Conservation (phyloP, 2,888 invertebrate genomes). For the Ametastegia equiseti region DNA sequence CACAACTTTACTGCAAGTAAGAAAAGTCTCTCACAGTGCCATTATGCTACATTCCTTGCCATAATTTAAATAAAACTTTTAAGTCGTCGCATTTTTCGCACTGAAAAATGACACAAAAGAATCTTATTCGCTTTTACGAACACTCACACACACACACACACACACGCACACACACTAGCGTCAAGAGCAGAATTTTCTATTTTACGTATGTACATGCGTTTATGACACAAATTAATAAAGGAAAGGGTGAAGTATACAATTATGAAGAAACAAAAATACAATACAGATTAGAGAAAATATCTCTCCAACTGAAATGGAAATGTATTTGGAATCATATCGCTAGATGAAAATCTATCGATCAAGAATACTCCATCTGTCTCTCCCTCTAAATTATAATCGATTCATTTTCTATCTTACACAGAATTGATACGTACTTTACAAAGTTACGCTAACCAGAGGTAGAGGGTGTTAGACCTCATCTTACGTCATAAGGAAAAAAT, state of each 20-base stretch:
- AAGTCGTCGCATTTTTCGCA: background rate
- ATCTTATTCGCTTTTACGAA: too few relatives aligned
- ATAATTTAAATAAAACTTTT: constrained; percentile 25
- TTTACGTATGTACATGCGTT: too few relatives aligned
- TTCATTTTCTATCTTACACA: background rate
- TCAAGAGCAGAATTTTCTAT: too few relatives aligned
- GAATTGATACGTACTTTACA: background rate
- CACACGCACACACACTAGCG: too few relatives aligned
- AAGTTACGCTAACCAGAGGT: too few relatives aligned
- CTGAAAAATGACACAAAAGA: too few relatives aligned
- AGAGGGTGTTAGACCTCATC: too few relatives aligned
- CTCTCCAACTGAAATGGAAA: background rate
- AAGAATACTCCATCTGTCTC: background rate
- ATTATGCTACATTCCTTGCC: constrained; percentile 47
- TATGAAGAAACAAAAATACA: too few relatives aligned
- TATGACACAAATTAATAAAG: too few relatives aligned
- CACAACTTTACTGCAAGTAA: background rate
- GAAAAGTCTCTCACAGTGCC: constrained; percentile 7
- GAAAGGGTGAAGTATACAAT: too few relatives aligned
- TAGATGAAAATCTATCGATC: background rate
- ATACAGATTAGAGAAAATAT: background rate
- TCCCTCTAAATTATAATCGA: background rate
- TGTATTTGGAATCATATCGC: background rate
- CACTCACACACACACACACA: too few relatives aligned
- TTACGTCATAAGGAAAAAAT: background rate